These are phyloP conservation scores for Halcyon malimbica DNA, from an alignment of 2,113 vertebrate genomes.

Conservation along the genomic window DNA sequence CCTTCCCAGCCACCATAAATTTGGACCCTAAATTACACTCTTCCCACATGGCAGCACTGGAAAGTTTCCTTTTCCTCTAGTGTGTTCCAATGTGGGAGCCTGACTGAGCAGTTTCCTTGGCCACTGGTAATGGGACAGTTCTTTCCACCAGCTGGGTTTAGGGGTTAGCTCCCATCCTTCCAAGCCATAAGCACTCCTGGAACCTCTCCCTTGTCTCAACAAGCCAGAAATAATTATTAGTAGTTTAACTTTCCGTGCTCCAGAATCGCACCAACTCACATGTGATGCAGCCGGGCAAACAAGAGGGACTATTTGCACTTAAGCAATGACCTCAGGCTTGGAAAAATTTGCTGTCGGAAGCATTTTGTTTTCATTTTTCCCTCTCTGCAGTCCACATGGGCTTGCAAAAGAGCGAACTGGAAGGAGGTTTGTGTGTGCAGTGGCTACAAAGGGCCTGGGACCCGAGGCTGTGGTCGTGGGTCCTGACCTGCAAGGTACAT, in stretches of 20 bases:
- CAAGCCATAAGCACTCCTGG: neutral
- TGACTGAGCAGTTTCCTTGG: neutral
- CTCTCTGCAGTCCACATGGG: neutral
- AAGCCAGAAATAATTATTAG: neutral
- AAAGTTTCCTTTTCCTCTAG: neutral
- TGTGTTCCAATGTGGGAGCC: slow-evolving; percentile 23
- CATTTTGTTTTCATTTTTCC: slow-evolving; percentile 14
- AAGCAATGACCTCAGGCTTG: slow-evolving; percentile 28
- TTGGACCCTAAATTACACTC: neutral
- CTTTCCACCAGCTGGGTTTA: neutral
- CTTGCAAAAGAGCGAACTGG: neutral
- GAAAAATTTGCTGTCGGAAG: slow-evolving; percentile 24
- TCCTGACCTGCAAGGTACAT: neutral
- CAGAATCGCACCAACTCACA: neutral
- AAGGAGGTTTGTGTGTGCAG: neutral
- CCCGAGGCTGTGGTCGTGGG: neutral
- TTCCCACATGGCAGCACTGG: neutral
- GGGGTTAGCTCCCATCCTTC: slow-evolving; percentile 17
- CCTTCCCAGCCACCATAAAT: neutral
- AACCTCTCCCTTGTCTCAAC: neutral
- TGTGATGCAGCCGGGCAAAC: neutral
- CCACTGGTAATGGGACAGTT: neutral
- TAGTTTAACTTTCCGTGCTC: neutral
- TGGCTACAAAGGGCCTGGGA: neutral
- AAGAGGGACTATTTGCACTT: slow-evolving; percentile 13